Conservation (phyloP, 2,113 vertebrate species). For the Pelecanoides urinatrix region DNA sequence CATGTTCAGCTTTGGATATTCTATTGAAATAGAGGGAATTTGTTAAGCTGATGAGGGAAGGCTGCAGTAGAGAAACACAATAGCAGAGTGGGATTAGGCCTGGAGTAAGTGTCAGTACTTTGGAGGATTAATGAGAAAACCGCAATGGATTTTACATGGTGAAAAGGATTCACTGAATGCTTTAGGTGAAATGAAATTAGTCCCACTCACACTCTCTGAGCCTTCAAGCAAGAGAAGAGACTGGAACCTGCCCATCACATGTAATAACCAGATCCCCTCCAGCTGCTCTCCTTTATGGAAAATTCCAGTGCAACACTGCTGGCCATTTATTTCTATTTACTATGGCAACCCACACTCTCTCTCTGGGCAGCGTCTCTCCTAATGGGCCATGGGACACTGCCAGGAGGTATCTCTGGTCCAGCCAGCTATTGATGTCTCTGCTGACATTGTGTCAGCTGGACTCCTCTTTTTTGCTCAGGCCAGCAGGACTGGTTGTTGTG, state of each 20-base stretch:
- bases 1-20: constrained; percentile 44
- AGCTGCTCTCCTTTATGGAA: background rate
- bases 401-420: background rate
- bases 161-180: constrained; percentile 59
- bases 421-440: background rate
- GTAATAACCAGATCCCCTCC: constrained; percentile 7
- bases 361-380: background rate
- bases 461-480: background rate
- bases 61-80: constrained; percentile 62
- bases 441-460: background rate
- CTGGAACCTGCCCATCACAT: constrained; percentile 15
- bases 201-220: constrained; percentile 15
- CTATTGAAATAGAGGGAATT: constrained; percentile 56
- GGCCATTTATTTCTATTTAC: background rate
- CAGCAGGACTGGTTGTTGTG: background rate
- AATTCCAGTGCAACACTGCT: background rate
- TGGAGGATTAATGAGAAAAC: constrained; percentile 70
- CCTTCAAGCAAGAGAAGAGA: constrained; percentile 6
- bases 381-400: background rate
- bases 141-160: constrained; percentile 67
- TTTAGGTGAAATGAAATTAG: constrained; percentile 68
- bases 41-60: constrained; percentile 69
- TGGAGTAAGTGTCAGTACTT: constrained; percentile 66
- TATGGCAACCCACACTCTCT: background rate
- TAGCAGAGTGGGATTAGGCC: constrained; percentile 67